phyloP scores from a whole-genome alignment of 2,113 vertebrate species.

The crab-eating macaque (Macaca fascicularis) region T2T-MFA8v1.1 NC_088385.1:123790501-123791000 shows the following conservation, averaged over 20 bases:
- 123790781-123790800: background rate
- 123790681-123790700: background rate
- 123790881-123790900: background rate
- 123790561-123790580: no score
- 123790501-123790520: no score
- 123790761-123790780: background rate
- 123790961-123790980: background rate
- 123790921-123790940: background rate
- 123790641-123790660: no score
- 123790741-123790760: background rate
- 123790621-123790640: no score
- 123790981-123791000: background rate
- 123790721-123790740: background rate
- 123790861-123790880: background rate
- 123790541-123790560: no score
- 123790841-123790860: background rate
- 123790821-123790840: background rate
- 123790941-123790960: background rate
- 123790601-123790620: no score
- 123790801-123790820: background rate
- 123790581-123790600: no score
- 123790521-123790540: no score
- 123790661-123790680: background rate
- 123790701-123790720: background rate
- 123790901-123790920: background rate